Percentiles rank a stretch among this genome's conserved stretches.
These are phyloP conservation scores for Gymnobelideus leadbeateri DNA, from an alignment of 2,113 vertebrate genomes.

Conservation along the genomic window DNA sequence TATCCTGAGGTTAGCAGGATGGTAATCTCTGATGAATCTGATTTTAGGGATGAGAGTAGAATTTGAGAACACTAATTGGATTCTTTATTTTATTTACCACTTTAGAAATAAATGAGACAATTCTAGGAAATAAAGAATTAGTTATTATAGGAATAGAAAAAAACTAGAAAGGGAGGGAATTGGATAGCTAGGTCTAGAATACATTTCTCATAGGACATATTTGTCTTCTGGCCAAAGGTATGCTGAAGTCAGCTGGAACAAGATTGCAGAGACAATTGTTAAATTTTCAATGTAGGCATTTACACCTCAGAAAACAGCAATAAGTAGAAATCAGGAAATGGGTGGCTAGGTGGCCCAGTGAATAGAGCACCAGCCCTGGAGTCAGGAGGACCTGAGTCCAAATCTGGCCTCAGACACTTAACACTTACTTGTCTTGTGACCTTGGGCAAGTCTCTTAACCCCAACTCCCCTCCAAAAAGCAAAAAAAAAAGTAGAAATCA, in stretches of 20 bases:
- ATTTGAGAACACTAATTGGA: conserved; percentile 45
- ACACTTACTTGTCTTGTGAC: too few species aligned
- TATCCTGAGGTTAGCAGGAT: neutral
- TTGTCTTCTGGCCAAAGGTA: neutral
- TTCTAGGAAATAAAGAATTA: conserved; percentile 20
- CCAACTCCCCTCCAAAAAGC: too few species aligned
- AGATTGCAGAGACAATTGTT: neutral
- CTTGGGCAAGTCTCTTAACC: too few species aligned
- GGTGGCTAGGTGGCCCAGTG: too few species aligned
- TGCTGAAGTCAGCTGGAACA: neutral
- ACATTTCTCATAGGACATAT: conserved; percentile 36
- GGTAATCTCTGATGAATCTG: conserved; percentile 24
- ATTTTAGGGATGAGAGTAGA: conserved; percentile 35
- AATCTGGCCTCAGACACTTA: too few species aligned
- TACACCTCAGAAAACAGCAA: neutral
- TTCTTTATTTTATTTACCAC: conserved; percentile 54
- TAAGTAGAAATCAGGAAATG: neutral
- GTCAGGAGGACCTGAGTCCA: too few species aligned
- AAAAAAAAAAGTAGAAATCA: neutral
- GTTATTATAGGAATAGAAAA: neutral
- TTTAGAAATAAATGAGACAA: conserved; percentile 66
- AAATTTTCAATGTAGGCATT: neutral
- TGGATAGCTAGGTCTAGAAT: conserved; percentile 5
- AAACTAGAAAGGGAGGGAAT: neutral
- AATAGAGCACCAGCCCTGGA: too few species aligned